Evolutionary conservation across 2,888 invertebrate genomes (phyloP), one percentile per base, ranked within the genome.

Genomic region (Mesorhabditis spiculigera): DNA sequence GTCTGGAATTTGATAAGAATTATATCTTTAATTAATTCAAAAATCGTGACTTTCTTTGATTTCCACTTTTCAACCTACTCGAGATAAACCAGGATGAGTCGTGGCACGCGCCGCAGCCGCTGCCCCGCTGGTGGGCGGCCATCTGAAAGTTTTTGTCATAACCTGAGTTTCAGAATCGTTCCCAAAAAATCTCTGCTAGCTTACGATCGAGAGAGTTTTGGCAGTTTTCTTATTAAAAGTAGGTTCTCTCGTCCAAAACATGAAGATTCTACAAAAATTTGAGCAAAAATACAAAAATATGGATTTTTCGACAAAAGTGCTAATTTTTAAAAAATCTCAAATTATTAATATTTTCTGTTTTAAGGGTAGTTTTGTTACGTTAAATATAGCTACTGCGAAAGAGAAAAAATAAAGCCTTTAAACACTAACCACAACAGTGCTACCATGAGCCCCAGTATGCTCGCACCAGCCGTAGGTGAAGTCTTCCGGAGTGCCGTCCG

Each of bases 101-200:
- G n/a, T 50, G n/a, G 58, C 58, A 50, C 58, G 58, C 8, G 8
- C 58, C 58, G n/a, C 58, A 50, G n/a, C 58, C 58, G n/a, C 58
- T 50, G 8, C 58, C 58, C 58, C n/a, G 8, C n/a, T 50, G 58
- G n/a, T 50, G 58, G n/a, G 58, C 58, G 58, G 58, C 58, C 58
- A 50, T 50, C 58, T 50, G 58, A 50, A 50, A 28, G 28, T 28
- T 28, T 1, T 28, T 28, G 28, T 28, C 28, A 28, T 28, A 28
- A 28, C 3, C 28, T 28, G 28, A 28, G 28, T 28, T 28, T 28
- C 28, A 28, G 3, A 28, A 28, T 28, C 28, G 1, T 1, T 28
- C 28, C 28, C 28, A 28, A 50, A 50, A 50, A 50, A n/a, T 13
- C 8, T 50, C 58, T 50, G 8, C 58, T 50, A 50, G 58, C 8